phyloP scores from a whole-genome alignment of 2,113 vertebrate species.

The Cyprinodon tularosa region DNA sequence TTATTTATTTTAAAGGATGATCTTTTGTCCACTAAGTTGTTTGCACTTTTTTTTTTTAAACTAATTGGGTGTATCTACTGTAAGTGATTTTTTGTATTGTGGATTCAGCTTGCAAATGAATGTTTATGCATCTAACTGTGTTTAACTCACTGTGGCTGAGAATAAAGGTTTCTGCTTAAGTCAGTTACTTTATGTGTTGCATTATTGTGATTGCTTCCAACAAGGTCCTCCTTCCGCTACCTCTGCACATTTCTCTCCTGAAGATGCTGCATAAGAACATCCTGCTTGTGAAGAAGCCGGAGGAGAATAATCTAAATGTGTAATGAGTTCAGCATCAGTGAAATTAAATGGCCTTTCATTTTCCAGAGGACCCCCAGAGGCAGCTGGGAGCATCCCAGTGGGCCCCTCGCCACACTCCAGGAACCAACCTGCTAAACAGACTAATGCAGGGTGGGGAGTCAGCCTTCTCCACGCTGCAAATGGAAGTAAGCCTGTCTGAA shows the following conservation, averaged over 20 bases:
- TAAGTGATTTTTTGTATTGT: conserved; percentile 57
- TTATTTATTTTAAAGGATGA: conserved; percentile 47
- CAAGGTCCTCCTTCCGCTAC: neutral
- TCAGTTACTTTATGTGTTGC: neutral
- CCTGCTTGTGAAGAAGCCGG: conserved; percentile 38
- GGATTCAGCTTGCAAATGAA: conserved; percentile 50
- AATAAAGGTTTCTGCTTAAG: conserved; percentile 62
- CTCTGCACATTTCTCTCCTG: neutral
- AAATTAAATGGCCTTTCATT: conserved; percentile 57
- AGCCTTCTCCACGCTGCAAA: conserved; percentile 17
- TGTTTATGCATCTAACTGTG: conserved; percentile 54
- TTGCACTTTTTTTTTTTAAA: conserved; percentile 62
- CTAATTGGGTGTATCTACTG: conserved; percentile 26
- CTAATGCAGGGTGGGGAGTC: conserved; percentile 32
- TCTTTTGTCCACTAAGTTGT: conserved; percentile 28
- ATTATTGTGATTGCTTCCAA: neutral
- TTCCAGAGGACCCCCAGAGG: conserved; percentile 29
- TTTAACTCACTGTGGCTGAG: conserved; percentile 33
- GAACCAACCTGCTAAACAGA: conserved; percentile 33
- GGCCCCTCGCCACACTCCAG: conserved; percentile 18
- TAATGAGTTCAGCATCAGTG: conserved; percentile 17
- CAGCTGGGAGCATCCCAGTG: conserved; percentile 18
- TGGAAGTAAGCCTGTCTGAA: neutral
- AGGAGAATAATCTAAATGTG: conserved; percentile 39
- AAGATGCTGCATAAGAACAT: conserved; percentile 19